Base-by-base conservation (phyloP, 1,140 invertebrate species). In the Euura saliciscinereae region DNA sequence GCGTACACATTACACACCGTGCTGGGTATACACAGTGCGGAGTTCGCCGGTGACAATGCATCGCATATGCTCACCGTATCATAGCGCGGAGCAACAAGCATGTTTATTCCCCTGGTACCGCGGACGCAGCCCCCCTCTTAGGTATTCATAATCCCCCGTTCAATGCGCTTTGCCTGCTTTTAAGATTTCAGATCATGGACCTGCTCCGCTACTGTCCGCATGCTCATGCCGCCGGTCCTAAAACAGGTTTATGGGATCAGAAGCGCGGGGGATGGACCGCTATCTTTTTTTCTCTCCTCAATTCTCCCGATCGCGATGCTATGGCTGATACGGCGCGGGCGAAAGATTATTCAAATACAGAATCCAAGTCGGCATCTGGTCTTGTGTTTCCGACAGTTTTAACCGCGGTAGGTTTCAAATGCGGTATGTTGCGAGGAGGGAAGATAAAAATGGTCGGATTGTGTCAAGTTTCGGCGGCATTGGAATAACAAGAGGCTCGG, bases 131-230 rank as follows among this genome's bases (percentile, higher is more conserved):
- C 71, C 72, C 45, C 59, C 59, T 80, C 80, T 83, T 80, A 80
- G 79, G 81, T 83, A 83, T 83, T 83, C 82, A 83, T 83, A 82
- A 83, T 83, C 80, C 80, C 79, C 79, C 80, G 81, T 83, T 83
- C 82, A 83, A 83, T 83, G 82, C 80, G 80, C 80, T 83, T 83
- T 81, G 80, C 80, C 75, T 79, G 82, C 82, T 83, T 83, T 83
- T 82, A 83, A 83, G 82, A 81, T 81, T 77, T 77, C 73, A 76
- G 76, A 78, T 76, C 69, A 71, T 70, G 51, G 51, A n/a, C 51
- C 7, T n/a, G 51, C 51, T 3, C 8, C 13, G 51, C 28, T 28
- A 28, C 28, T 28, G 28, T 28, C 28, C 28, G 28, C 28, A 28
- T 28, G 28, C 28, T 28, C 28, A 28, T 1, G 28, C 28, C 28